Conservation (phyloP, 2,797 vertebrate genomes). For the Adrianichthys oophorus region DNA sequence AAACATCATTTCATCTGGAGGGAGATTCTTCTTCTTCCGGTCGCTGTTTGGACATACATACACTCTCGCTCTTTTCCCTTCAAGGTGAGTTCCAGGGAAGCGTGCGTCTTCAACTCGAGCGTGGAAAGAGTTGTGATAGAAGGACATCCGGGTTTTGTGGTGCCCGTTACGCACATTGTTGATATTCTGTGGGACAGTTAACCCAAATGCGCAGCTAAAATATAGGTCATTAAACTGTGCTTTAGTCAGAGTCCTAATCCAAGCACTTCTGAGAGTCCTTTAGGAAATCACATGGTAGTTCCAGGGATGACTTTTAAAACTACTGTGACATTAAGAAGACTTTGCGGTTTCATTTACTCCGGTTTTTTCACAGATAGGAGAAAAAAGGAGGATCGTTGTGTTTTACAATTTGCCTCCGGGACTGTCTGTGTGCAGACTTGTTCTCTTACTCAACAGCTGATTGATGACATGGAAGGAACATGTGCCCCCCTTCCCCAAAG, state of each 20-base stretch:
- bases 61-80: constrained; percentile 41
- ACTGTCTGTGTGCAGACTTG: constrained; percentile 31
- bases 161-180: too few relatives aligned
- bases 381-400: background rate
- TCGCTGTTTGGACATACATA: constrained; percentile 44
- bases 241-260: too few relatives aligned
- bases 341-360: too few relatives aligned
- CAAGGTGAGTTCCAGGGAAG: constrained; percentile 73
- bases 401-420: constrained; percentile 9
- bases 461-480: constrained; percentile 4
- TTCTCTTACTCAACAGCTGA: constrained; percentile 53
- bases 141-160: too few relatives aligned
- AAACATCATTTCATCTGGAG: constrained; percentile 1
- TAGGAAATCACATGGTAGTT: too few relatives aligned
- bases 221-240: too few relatives aligned
- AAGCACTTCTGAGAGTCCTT: too few relatives aligned
- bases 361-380: background rate
- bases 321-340: background rate
- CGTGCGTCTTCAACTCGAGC: constrained; percentile 1
- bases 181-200: too few relatives aligned
- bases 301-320: too few relatives aligned
- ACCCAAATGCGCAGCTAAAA: too few relatives aligned
- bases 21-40: constrained; percentile 27
- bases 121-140: too few relatives aligned
- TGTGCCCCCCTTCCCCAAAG: background rate